phyloP scores from a whole-genome alignment of 1,140 invertebrate genomes.

The Lepidurus packardi region DNA sequence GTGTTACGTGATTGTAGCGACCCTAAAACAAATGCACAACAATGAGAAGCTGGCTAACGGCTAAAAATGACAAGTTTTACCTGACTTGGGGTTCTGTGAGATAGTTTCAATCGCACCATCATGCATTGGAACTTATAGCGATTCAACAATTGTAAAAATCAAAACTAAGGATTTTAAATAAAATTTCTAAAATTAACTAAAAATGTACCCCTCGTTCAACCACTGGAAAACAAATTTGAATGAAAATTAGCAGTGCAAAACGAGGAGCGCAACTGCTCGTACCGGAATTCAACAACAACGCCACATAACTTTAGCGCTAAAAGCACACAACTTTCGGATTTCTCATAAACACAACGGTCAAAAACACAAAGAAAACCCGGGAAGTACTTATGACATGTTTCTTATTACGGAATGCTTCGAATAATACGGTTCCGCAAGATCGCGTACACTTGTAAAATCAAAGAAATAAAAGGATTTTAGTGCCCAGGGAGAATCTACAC shows the following conservation, averaged over 20 bases:
- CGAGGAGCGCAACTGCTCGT: too few relatives aligned
- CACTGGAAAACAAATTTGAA: too few relatives aligned
- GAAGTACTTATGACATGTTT: not conserved
- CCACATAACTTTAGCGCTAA: too few relatives aligned
- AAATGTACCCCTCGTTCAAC: too few relatives aligned
- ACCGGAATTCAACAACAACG: too few relatives aligned
- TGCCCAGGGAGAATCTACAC: not conserved
- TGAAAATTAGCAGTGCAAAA: too few relatives aligned
- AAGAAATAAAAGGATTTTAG: not conserved
- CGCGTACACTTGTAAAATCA: slow-evolving; percentile 4
- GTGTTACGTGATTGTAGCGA: not conserved
- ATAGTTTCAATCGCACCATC: not conserved
- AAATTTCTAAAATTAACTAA: too few relatives aligned
- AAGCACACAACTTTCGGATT: too few relatives aligned
- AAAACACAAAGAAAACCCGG: too few relatives aligned
- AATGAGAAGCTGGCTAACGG: not conserved
- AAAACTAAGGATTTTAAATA: not conserved
- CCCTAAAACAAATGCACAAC: not conserved
- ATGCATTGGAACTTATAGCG: not conserved
- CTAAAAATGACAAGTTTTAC: not conserved
- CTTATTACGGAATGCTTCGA: slow-evolving; percentile 20
- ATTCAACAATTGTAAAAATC: not conserved
- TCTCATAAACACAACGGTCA: too few relatives aligned
- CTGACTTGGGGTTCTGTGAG: not conserved
- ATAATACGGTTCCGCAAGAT: slow-evolving; percentile 19